Evolutionary conservation across 2,888 invertebrate species (phyloP).

Genomic region (Tuta absoluta): DNA sequence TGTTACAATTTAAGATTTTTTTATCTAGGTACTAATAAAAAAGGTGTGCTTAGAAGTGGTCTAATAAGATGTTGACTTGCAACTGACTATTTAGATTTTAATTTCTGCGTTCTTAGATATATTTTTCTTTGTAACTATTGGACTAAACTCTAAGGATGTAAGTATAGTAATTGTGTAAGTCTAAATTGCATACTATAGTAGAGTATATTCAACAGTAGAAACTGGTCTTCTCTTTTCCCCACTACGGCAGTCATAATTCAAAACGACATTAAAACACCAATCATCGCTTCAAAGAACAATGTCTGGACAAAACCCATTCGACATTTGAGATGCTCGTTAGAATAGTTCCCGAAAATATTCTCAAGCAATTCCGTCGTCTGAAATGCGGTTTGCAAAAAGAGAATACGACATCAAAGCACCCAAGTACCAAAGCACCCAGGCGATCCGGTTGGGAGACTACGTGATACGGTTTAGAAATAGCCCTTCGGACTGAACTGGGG

Average conservation of each 20-base stretch:
- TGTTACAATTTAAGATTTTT: no score
- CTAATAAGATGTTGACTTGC: no score
- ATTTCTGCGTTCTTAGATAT: no score
- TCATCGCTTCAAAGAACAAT: constrained; percentile 30
- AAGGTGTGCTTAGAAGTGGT: no score
- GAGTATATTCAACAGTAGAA: not conserved
- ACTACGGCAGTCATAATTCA: not conserved
- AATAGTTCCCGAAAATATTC: constrained; percentile 75
- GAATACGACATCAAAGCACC: constrained; percentile 76
- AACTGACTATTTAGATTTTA: no score
- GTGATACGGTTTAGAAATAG: constrained; percentile 77
- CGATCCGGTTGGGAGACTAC: constrained; percentile 67
- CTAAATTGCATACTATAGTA: not conserved
- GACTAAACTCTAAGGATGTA: no score
- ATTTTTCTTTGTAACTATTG: no score
- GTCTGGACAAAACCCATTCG: constrained; percentile 45
- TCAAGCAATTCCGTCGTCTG: constrained; percentile 55
- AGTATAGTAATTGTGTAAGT: no score
- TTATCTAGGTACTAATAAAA: no score
- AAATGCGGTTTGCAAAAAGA: constrained; percentile 78
- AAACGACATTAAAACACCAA: constrained; percentile 21
- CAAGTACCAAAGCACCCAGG: constrained; percentile 69
- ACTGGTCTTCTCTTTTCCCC: not conserved
- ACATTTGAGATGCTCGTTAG: constrained; percentile 47
- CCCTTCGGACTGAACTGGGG: constrained; percentile 34